These are phyloP conservation scores for Phania funesta DNA, from an alignment of 2,888 invertebrate species.

Conservation along the genomic window DNA sequence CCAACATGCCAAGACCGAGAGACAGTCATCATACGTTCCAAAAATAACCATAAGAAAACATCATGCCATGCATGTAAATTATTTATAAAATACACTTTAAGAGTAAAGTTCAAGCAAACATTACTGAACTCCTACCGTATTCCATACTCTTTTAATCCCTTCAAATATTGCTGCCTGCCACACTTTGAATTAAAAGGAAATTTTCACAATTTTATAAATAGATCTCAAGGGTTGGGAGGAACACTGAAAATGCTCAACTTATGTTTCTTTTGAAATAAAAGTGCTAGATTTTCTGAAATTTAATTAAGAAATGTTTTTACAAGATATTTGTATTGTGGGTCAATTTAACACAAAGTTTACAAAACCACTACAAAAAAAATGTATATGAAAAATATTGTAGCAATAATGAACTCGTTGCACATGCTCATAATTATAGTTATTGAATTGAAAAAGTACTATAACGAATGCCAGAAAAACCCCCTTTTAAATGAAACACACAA, in stretches of 20 bases:
- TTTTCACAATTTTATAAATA: slow-evolving; percentile 42
- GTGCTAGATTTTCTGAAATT: slow-evolving; percentile 13
- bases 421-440: slow-evolving; percentile 25
- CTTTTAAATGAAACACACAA: not conserved
- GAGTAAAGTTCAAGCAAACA: slow-evolving; percentile 62
- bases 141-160: not conserved
- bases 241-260: not conserved
- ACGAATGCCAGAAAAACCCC: not conserved
- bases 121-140: slow-evolving; percentile 42
- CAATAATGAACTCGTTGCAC: slow-evolving; percentile 10
- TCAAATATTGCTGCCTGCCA: slow-evolving; percentile 13
- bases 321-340: slow-evolving; percentile 33
- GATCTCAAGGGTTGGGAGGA: slow-evolving; percentile 15
- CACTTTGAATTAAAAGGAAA: slow-evolving; percentile 40
- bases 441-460: not conserved
- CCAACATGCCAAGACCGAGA: slow-evolving; percentile 46
- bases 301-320: slow-evolving; percentile 36
- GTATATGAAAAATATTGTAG: not conserved
- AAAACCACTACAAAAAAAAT: slow-evolving; percentile 21
- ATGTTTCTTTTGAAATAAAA: slow-evolving; percentile 2
- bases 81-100: slow-evolving; percentile 63
- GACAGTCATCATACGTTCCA: slow-evolving; percentile 55
- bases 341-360: not conserved
- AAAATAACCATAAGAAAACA: slow-evolving; percentile 47
- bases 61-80: slow-evolving; percentile 59